Evolutionary conservation across 53 echinoderm and acorn worm genomes (phyloP).

Genomic region (Astropecten irregularis): DNA sequence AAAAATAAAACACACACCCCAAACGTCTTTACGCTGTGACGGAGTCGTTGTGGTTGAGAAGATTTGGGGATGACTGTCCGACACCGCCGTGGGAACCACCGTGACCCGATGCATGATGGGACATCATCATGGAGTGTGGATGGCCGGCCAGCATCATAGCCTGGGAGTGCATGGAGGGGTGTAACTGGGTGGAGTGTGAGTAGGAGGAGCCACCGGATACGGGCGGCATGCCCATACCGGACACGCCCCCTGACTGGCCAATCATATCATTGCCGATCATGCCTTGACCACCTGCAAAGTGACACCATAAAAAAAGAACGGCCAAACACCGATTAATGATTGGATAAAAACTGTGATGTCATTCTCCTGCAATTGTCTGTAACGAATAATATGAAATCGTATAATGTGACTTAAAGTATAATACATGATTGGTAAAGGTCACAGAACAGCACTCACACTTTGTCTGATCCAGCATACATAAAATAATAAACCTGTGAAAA

Average conservation of each 20-base stretch:
- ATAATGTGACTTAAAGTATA: neutral
- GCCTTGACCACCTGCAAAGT: conserved; percentile 35
- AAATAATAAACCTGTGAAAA: too few species aligned
- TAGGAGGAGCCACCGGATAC: conserved; percentile 50
- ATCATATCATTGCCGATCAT: conserved; percentile 59
- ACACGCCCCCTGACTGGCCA: conserved; percentile 40
- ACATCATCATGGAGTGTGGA: conserved; percentile 63
- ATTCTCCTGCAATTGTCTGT: too few species aligned
- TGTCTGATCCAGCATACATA: too few species aligned
- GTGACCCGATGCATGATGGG: conserved; percentile 52
- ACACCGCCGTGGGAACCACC: conserved; percentile 18
- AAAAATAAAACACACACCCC: too few species aligned
- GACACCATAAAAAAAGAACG: neutral
- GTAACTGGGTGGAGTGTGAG: conserved; percentile 74
- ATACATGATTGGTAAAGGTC: too few species aligned
- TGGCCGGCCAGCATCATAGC: conserved; percentile 60
- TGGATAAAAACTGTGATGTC: too few species aligned
- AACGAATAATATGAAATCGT: neutral
- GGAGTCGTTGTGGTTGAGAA: conserved; percentile 43
- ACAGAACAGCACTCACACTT: too few species aligned
- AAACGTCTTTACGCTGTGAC: conserved; percentile 40
- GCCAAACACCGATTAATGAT: neutral
- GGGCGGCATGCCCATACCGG: conserved; percentile 27
- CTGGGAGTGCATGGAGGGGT: conserved; percentile 77
- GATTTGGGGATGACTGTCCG: conserved; percentile 44